phyloP scores from a whole-genome alignment of 2,888 invertebrate genomes.

The Desoria tigrina region DNA sequence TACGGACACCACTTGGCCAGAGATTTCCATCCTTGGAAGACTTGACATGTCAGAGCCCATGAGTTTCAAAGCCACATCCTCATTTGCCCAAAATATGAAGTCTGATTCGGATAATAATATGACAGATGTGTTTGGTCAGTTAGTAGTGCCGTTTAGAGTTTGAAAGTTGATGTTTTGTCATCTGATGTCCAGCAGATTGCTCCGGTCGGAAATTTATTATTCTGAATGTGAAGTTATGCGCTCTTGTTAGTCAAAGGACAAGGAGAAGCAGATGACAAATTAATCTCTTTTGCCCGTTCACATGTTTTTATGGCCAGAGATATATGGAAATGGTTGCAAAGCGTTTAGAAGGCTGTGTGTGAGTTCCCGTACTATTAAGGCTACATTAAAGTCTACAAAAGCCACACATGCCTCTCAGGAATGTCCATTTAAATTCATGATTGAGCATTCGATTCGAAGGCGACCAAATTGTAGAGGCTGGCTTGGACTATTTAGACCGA shows the following conservation, averaged over 20 bases:
- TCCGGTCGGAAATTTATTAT: neutral
- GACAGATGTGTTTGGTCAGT: too few relatives aligned
- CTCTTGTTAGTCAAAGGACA: neutral
- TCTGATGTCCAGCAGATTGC: constrained; percentile 5
- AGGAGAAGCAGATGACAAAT: constrained; percentile 18
- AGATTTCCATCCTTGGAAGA: too few relatives aligned
- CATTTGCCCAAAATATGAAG: too few relatives aligned
- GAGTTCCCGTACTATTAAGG: neutral
- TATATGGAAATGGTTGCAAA: neutral
- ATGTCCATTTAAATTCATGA: constrained; percentile 13
- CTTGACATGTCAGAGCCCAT: too few relatives aligned
- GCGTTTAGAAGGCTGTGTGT: too few relatives aligned
- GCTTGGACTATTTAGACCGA: neutral
- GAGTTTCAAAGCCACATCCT: too few relatives aligned
- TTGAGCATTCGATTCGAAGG: constrained; percentile 7
- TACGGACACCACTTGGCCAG: constrained; percentile 6
- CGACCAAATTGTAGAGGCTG: too few relatives aligned
- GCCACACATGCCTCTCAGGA: constrained; percentile 24
- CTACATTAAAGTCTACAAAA: neutral
- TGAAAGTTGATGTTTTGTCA: neutral
- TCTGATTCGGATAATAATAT: too few relatives aligned
- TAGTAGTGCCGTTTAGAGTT: too few relatives aligned
- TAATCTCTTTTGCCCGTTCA: constrained; percentile 11
- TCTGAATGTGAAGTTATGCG: neutral
- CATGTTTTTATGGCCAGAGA: neutral